A percentile compares a stretch with the other conserved stretches of the same genome.
These are phyloP conservation scores for Sycophaga agraensis DNA, from an alignment of 1,140 invertebrate genomes.

Conservation along the genomic window DNA sequence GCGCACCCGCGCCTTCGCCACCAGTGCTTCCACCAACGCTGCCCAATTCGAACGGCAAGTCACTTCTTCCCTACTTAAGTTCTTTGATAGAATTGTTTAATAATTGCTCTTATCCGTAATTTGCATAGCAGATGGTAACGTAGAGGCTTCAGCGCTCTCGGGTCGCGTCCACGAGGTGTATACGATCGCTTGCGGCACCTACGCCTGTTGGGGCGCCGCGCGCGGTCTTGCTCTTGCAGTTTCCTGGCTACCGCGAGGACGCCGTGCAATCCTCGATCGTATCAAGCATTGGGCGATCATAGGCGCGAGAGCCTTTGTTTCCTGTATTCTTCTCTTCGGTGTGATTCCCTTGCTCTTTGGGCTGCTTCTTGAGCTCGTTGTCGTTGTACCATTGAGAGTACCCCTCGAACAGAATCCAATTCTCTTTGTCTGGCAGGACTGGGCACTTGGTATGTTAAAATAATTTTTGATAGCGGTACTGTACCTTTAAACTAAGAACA, in stretches of 20 bases:
- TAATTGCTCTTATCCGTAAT: not conserved
- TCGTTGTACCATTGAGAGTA: slow-evolving; percentile 91
- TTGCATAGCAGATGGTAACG: slow-evolving; percentile 1
- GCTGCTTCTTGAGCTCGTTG: slow-evolving; percentile 84
- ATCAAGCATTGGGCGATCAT: slow-evolving; percentile 74
- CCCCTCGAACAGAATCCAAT: slow-evolving; percentile 92
- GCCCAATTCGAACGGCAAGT: slow-evolving; percentile 42
- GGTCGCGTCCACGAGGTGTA: slow-evolving; percentile 90
- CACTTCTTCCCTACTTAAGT: not conserved
- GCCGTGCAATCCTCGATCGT: slow-evolving; percentile 72
- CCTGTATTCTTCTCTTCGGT: slow-evolving; percentile 80
- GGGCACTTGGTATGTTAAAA: slow-evolving; percentile 68
- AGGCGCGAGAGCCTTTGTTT: slow-evolving; percentile 69
- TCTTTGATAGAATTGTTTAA: not conserved
- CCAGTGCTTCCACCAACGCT: slow-evolving; percentile 43
- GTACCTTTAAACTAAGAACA: not conserved
- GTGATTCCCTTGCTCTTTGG: slow-evolving; percentile 92
- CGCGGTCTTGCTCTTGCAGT: slow-evolving; percentile 76
- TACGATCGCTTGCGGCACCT: slow-evolving; percentile 91
- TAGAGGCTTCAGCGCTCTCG: slow-evolving; percentile 50
- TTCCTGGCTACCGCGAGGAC: slow-evolving; percentile 86
- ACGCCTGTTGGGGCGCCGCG: slow-evolving; percentile 87
- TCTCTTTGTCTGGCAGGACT: slow-evolving; percentile 95
- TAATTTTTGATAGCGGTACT: not conserved
- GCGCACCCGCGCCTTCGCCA: slow-evolving; percentile 56